phyloP scores from a whole-genome alignment of 1,140 invertebrate species.

The Heliconius eleuchia region DNA sequence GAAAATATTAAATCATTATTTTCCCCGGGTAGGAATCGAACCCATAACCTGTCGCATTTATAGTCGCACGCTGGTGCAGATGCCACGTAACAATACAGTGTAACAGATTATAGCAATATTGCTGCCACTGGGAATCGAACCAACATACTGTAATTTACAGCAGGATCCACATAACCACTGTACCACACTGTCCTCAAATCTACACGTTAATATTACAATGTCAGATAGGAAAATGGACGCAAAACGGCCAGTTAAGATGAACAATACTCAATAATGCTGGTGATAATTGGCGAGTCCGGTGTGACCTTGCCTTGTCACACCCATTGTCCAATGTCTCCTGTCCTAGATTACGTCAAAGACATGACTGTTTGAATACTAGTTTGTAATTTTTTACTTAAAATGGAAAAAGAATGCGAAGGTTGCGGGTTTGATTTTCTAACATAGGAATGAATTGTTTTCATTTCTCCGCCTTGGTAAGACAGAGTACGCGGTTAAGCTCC shows the following conservation, averaged over 20 bases:
- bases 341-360: constrained; percentile 24
- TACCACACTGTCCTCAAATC: neutral
- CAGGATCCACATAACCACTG: neutral
- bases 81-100: too few relatives aligned
- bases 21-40: too few relatives aligned
- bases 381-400: too few relatives aligned
- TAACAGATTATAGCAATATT: too few relatives aligned
- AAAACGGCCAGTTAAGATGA: neutral
- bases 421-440: too few relatives aligned
- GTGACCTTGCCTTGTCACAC: constrained; percentile 25
- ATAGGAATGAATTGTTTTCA: too few relatives aligned
- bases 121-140: neutral
- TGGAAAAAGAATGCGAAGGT: too few relatives aligned
- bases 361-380: neutral
- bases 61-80: too few relatives aligned
- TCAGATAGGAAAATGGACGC: neutral
- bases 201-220: neutral
- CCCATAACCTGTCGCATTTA: too few relatives aligned
- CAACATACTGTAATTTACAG: neutral
- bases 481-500: too few relatives aligned
- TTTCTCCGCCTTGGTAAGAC: too few relatives aligned
- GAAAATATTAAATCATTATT: too few relatives aligned
- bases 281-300: constrained; percentile 26
- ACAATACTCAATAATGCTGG: constrained; percentile 15
- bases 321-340: constrained; percentile 23